These are phyloP conservation scores for Platygyra sinensis DNA, from an alignment of 64 coral and sea anemone species.

Conservation along the genomic window DNA sequence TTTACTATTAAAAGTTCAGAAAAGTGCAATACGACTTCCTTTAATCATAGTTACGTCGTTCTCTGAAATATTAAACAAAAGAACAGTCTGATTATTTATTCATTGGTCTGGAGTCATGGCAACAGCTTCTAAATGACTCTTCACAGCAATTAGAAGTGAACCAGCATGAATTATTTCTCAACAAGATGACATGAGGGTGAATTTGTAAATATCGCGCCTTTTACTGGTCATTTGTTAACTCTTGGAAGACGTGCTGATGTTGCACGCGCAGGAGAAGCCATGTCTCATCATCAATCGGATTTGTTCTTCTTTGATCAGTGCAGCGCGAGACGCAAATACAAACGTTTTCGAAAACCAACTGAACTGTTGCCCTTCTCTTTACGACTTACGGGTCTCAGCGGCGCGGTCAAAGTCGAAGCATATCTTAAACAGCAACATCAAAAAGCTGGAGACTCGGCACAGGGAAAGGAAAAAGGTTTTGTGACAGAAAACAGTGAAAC, in stretches of 20 bases:
- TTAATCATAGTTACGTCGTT: too few relatives aligned
- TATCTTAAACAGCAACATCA: constrained; percentile 93
- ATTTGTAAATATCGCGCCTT: not conserved
- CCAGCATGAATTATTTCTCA: constrained; percentile 18
- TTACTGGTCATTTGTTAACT: not conserved
- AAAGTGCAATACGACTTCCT: too few relatives aligned
- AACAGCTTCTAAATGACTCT: constrained; percentile 32
- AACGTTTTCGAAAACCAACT: constrained; percentile 88
- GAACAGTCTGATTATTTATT: constrained; percentile 37
- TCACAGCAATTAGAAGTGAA: constrained; percentile 35
- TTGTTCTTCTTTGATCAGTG: constrained; percentile 92
- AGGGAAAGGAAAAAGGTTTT: constrained; percentile 38
- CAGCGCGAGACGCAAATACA: constrained; percentile 55
- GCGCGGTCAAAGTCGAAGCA: constrained; percentile 94
- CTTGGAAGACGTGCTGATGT: not conserved
- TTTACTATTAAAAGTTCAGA: too few relatives aligned
- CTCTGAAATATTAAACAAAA: not conserved
- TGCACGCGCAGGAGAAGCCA: constrained; percentile 9
- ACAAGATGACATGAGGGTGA: not conserved
- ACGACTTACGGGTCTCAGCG: constrained; percentile 93
- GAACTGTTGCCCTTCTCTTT: constrained; percentile 95
- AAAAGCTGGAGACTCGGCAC: constrained; percentile 44
- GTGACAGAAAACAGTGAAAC: constrained; percentile 2
- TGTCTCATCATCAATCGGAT: constrained; percentile 77
- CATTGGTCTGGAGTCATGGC: constrained; percentile 15